phyloP scores from a whole-genome alignment of 1,140 invertebrate species.

The Drosophila subpulchrella region DNA sequence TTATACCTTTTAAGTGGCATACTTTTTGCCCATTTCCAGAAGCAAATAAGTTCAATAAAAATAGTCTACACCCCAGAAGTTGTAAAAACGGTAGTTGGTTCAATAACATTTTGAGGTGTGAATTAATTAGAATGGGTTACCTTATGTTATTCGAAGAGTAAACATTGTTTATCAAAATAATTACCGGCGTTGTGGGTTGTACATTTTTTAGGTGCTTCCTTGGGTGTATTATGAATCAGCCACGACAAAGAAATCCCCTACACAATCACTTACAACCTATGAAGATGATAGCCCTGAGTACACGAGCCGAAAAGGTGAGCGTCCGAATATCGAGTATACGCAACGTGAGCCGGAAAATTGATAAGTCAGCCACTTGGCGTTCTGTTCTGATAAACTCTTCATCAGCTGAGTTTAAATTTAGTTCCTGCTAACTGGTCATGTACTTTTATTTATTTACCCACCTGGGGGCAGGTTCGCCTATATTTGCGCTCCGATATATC shows the following conservation, averaged over 20 bases:
- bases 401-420: constrained; percentile 44
- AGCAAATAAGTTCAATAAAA: neutral
- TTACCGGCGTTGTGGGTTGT: neutral
- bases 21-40: neutral
- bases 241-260: constrained; percentile 18
- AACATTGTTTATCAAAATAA: constrained; percentile 29
- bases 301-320: constrained; percentile 28
- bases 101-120: constrained; percentile 8
- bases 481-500: constrained; percentile 14
- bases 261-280: constrained; percentile 19
- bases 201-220: constrained; percentile 4
- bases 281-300: constrained; percentile 3
- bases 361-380: constrained; percentile 3
- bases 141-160: constrained; percentile 7
- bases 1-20: neutral
- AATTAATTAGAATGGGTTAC: neutral
- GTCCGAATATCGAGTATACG: constrained; percentile 54
- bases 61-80: neutral
- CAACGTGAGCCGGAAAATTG: constrained; percentile 20
- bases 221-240: constrained; percentile 25
- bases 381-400: constrained; percentile 5
- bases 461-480: constrained; percentile 21
- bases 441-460: constrained; percentile 26
- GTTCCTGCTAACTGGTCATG: constrained; percentile 19
- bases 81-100: neutral